phyloP scores from a whole-genome alignment of 2,113 vertebrate genomes.

The Paraplagusia blochii region DNA sequence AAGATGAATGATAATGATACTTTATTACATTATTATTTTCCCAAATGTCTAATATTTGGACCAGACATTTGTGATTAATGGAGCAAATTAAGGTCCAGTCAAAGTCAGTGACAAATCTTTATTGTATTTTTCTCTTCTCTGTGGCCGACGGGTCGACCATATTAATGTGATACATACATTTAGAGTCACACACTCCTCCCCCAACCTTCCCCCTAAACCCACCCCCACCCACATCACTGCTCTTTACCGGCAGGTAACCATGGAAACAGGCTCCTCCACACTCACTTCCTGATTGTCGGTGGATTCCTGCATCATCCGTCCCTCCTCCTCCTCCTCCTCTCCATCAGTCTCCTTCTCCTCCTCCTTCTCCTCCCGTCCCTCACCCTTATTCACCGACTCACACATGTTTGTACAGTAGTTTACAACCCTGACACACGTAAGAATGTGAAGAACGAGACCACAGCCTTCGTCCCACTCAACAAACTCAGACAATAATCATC shows the following conservation, averaged over 20 bases:
- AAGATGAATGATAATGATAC: too few relatives aligned
- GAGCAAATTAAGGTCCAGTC: not conserved
- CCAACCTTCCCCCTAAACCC: constrained; percentile 1
- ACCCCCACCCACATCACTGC: constrained; percentile 16
- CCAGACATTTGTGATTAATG: too few relatives aligned
- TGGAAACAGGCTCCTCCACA: constrained; percentile 71
- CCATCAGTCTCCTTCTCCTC: not conserved
- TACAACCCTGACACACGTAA: constrained; percentile 32
- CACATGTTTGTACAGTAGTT: constrained; percentile 27
- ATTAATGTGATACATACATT: constrained; percentile 26
- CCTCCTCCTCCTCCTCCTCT: not conserved
- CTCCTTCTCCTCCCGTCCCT: not conserved
- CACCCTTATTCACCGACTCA: constrained; percentile 3
- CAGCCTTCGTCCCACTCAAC: too few relatives aligned
- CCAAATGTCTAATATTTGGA: too few relatives aligned
- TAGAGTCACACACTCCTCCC: constrained; percentile 8
- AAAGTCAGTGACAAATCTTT: constrained; percentile 34
- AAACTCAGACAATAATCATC: too few relatives aligned
- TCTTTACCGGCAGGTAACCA: constrained; percentile 58
- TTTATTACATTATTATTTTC: too few relatives aligned
- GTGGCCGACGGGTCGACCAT: constrained; percentile 22
- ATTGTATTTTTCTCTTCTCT: constrained; percentile 26
- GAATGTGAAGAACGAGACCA: constrained; percentile 2
- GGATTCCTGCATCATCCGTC: constrained; percentile 39
- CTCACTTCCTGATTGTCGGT: constrained; percentile 63